Percentiles rank a stretch among this genome's conserved stretches.
phyloP scores from a whole-genome alignment of 2,113 vertebrate genomes.

The Brachypteracias leptosomus region DNA sequence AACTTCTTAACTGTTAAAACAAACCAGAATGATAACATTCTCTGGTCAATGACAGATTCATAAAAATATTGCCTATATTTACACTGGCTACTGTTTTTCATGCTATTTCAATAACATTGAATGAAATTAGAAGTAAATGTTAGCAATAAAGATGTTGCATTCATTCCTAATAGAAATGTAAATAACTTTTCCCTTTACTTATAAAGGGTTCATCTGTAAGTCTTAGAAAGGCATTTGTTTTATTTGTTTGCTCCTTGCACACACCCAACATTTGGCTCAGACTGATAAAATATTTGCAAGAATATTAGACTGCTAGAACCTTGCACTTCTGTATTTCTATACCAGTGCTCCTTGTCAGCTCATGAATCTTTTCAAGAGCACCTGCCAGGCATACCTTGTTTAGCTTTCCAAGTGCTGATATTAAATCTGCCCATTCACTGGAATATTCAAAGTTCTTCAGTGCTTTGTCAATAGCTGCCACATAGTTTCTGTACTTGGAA shows the following conservation, averaged over 20 bases:
- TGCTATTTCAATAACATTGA: not conserved
- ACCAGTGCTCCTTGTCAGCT: not conserved
- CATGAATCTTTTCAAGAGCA: not conserved
- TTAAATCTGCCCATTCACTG: slow-evolving; percentile 99
- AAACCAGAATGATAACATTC: rapidly evolving
- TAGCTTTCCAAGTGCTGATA: slow-evolving; percentile 96
- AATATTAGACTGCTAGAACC: not conserved
- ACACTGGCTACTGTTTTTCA: not conserved
- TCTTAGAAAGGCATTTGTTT: not conserved
- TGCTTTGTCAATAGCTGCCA: slow-evolving; percentile 97
- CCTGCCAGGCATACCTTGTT: slow-evolving; percentile 86
- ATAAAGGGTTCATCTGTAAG: not conserved
- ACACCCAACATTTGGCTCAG: not conserved
- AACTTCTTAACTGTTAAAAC: not conserved
- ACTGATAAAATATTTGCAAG: not conserved
- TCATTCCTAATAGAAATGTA: not conserved
- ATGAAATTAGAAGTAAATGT: not conserved
- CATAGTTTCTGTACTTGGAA: slow-evolving; percentile 99
- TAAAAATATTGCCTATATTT: not conserved
- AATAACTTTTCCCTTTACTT: not conserved
- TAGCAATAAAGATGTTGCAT: not conserved
- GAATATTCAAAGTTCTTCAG: slow-evolving; percentile 99
- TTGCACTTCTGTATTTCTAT: not conserved
- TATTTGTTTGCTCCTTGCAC: not conserved
- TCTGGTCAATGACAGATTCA: not conserved